Base-by-base conservation (phyloP, 2,113 vertebrate species). In the Coreoperca whiteheadi region DNA sequence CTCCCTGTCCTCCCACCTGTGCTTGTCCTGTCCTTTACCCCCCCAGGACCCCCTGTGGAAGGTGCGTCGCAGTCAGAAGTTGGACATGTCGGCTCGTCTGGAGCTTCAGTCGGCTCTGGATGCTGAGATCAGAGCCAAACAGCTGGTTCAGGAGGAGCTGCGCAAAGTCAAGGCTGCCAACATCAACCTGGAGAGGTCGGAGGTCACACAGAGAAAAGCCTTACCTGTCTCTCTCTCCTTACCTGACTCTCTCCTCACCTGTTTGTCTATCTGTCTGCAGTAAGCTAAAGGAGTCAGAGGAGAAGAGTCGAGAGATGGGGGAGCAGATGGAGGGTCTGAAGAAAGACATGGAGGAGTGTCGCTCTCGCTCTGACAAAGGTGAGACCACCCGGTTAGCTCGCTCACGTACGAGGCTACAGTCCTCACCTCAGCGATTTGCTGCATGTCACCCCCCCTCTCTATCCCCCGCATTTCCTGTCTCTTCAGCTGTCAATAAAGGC, bases 101-200 rank as follows among this genome's bases (percentile, higher is more conserved):
- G 98, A 99, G 67, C 89, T 99, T n/a, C 98, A 99, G 91, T 99
- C 98, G 0, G 98, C 98, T 0, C 96, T 99, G 11, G 98, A 99
- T 7, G 97, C 98, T 0, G 98, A 99, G 93, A 97, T 99, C 87
- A 95, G 97, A 88, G 98, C 98, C 95, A 99, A 99, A 68, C 97
- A 99, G 74, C 93, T 98, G 0, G 94, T 99, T 2, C 98, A 98
- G 81, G 98, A 99, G 14, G 98, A 99, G 87, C 95, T 99, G 79
- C 93, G 98, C 30, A 96, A 95, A 78, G 93, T 97, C 88, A 99
- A 99, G 78, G 96, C 97, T 43, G 20, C 94, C 56, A 98, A 97
- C 91, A 96, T 97, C 61, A 93, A 94, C 80, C 96, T 98, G 32
- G 98, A 99, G 90, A 99, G 98, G 98, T 99, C 82, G 91, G 94